A percentile compares a stretch with the other conserved stretches of the same genome.
These are phyloP conservation scores for Eretmochelys imbricata DNA, from an alignment of 2,113 vertebrate genomes.

Conservation along the genomic window DNA sequence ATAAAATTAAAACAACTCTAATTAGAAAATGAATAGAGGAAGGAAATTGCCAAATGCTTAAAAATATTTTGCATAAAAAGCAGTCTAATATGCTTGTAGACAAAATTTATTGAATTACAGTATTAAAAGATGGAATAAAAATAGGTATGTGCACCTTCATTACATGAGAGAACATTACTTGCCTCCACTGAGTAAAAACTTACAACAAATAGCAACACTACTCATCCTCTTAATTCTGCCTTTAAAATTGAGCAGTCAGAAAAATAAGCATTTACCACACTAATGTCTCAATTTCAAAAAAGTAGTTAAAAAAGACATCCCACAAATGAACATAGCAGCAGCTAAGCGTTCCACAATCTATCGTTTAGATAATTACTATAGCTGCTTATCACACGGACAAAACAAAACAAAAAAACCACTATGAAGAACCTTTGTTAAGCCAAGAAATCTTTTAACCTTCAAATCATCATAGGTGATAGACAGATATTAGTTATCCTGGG, in stretches of 20 bases:
- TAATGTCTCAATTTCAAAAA: neutral
- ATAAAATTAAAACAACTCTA: neutral
- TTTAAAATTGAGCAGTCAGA: neutral
- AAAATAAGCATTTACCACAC: neutral
- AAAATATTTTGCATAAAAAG: neutral
- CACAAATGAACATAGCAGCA: neutral
- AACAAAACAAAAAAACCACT: neutral
- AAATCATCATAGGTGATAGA: neutral
- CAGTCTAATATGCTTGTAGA: accelerated
- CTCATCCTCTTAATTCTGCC: neutral
- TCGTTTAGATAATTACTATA: neutral
- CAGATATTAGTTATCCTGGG: neutral
- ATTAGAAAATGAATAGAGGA: neutral
- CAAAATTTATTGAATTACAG: accelerated
- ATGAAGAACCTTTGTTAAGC: neutral
- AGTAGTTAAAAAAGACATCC: neutral
- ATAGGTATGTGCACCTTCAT: neutral
- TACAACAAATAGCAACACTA: neutral
- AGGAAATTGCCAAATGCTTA: neutral
- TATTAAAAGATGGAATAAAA: neutral
- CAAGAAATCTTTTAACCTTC: neutral
- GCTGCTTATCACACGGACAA: neutral
- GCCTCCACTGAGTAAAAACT: neutral
- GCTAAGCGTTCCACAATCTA: neutral
- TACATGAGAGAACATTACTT: neutral